Conservation (phyloP, 1,140 invertebrate species). For the Meloidogyne chitwoodi region DNA sequence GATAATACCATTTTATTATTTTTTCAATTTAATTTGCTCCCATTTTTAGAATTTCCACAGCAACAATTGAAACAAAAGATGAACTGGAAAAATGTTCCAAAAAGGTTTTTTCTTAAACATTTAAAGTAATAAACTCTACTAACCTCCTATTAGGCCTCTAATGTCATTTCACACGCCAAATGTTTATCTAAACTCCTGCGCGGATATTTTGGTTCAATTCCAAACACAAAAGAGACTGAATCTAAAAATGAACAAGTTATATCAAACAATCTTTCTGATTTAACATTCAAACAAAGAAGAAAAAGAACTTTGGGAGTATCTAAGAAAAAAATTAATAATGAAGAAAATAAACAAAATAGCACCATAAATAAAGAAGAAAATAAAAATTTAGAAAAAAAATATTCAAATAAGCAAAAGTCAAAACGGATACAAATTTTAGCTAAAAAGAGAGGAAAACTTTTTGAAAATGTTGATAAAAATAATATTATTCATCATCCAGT, state of each 20-base stretch:
- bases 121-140: no score
- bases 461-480: neutral
- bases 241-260: neutral
- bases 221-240: neutral
- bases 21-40: no score
- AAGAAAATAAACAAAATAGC: neutral
- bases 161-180: slow-evolving; percentile 12
- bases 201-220: neutral
- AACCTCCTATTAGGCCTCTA: neutral
- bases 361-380: neutral
- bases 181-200: slow-evolving; percentile 4
- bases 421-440: neutral
- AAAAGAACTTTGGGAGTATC: neutral
- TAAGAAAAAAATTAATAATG: slow-evolving; percentile 3
- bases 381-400: neutral
- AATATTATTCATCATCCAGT: neutral
- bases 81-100: slow-evolving; percentile 3
- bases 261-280: neutral
- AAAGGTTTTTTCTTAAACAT: slow-evolving; percentile 3
- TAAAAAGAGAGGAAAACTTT: neutral
- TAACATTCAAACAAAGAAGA: neutral
- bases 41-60: slow-evolving; percentile 2
- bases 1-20: no score
- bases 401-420: neutral
- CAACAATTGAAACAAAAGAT: neutral